Percentiles rank a stretch among this genome's conserved stretches.
These are phyloP conservation scores for Dendroctonus valens DNA, from an alignment of 1,140 invertebrate species.

Conservation along the genomic window DNA sequence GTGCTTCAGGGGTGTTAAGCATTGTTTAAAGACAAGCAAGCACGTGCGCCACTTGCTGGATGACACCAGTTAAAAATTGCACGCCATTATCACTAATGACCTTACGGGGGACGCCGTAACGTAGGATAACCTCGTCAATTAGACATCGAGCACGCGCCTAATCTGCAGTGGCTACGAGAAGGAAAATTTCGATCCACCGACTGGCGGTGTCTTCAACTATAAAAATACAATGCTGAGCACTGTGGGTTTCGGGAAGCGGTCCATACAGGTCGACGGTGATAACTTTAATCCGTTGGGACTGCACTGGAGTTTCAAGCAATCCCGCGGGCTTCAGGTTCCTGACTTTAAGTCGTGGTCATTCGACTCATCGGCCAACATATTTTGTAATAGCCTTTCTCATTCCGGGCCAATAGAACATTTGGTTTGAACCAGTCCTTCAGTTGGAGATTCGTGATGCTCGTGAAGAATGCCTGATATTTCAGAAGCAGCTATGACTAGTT, in stretches of 20 bases:
- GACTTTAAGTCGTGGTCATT: slow-evolving; percentile 15
- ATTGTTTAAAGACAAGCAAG: slow-evolving; percentile 41
- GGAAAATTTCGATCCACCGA: too few species aligned
- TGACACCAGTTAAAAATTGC: slow-evolving; percentile 46
- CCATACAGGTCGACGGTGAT: slow-evolving; percentile 42
- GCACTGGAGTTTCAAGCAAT: slow-evolving; percentile 38
- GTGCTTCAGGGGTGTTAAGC: slow-evolving; percentile 45
- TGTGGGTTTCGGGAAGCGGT: slow-evolving; percentile 27
- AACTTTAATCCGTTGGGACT: slow-evolving; percentile 39
- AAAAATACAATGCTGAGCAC: too few species aligned
- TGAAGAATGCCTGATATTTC: slow-evolving; percentile 20
- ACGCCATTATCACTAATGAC: too few species aligned
- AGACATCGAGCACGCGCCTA: too few species aligned
- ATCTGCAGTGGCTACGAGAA: too few species aligned
- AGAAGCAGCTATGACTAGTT: neutral
- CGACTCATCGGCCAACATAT: slow-evolving; percentile 2
- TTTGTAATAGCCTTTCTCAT: slow-evolving; percentile 16
- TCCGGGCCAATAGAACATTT: slow-evolving; percentile 14
- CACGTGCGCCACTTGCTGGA: slow-evolving; percentile 35
- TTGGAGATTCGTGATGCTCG: slow-evolving; percentile 38
- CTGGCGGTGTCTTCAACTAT: too few species aligned
- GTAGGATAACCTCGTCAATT: too few species aligned
- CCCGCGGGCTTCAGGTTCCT: slow-evolving; percentile 36
- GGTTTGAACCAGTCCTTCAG: slow-evolving; percentile 38
- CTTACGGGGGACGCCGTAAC: too few species aligned